These are phyloP conservation scores for Chionis minor DNA, from an alignment of 2,113 vertebrate genomes.

Conservation along the genomic window DNA sequence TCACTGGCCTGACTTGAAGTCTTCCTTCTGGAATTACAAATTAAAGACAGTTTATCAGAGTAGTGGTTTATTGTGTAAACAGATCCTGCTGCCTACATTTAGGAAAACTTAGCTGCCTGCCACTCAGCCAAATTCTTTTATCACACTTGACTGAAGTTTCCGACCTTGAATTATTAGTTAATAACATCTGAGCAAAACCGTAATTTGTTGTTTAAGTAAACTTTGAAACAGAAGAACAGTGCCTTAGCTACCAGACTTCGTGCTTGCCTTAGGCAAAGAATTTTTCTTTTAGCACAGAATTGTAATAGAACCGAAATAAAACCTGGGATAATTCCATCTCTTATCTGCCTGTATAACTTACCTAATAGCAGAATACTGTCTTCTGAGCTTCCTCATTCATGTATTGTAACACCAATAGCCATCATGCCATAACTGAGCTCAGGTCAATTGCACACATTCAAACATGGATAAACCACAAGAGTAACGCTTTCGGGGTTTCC, in stretches of 20 bases:
- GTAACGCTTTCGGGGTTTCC: background rate
- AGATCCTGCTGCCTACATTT: background rate
- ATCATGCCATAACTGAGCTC: background rate
- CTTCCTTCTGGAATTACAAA: slow-evolving; percentile 19
- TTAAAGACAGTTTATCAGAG: slow-evolving; percentile 13
- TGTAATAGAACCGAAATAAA: background rate
- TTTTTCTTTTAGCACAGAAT: background rate
- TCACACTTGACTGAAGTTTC: slow-evolving; percentile 31
- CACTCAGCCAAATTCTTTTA: slow-evolving; percentile 7
- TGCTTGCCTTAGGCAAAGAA: background rate
- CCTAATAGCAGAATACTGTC: background rate
- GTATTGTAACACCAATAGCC: background rate
- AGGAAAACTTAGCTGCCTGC: background rate
- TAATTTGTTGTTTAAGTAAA: slow-evolving; percentile 40
- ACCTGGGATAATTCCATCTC: background rate
- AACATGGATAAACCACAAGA: background rate
- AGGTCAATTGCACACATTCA: background rate
- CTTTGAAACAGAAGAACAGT: background rate
- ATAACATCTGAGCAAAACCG: background rate
- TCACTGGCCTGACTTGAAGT: background rate
- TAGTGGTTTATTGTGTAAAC: slow-evolving; percentile 7
- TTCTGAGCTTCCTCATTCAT: background rate
- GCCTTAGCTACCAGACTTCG: background rate
- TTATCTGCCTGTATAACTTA: background rate
- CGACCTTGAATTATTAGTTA: slow-evolving; percentile 49